phyloP scores from a whole-genome alignment of 2,888 invertebrate genomes.

The Formica aserva region DNA sequence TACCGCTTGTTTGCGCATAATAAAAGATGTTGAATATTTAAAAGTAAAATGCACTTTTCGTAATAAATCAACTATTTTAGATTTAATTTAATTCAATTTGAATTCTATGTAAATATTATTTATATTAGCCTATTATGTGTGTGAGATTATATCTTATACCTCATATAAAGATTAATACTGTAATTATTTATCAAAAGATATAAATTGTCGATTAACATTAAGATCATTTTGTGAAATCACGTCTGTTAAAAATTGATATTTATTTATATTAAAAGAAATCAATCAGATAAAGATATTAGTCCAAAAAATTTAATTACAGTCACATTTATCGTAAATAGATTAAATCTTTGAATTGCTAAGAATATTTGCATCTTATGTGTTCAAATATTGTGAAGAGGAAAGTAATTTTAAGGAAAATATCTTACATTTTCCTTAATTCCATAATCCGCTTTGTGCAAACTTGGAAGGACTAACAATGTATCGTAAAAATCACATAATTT shows the following conservation, averaged over 20 bases:
- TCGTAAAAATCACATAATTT: not conserved
- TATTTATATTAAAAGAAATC: not conserved
- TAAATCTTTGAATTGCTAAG: not conserved
- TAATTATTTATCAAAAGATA: not conserved
- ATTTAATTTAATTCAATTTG: not conserved
- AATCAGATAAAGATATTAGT: not conserved
- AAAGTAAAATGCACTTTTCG: not conserved
- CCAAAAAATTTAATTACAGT: not conserved
- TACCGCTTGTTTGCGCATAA: slow-evolving; percentile 46
- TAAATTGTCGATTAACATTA: not conserved
- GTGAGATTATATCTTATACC: not conserved
- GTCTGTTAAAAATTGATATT: slow-evolving; percentile 2
- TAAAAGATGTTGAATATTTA: slow-evolving; percentile 38
- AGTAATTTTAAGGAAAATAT: not conserved
- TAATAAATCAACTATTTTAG: not conserved
- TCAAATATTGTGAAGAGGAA: not conserved
- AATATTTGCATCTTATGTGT: not conserved
- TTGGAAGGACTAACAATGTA: no score
- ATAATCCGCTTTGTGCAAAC: not conserved
- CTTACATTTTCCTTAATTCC: not conserved
- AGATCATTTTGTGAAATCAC: not conserved
- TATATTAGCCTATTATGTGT: not conserved
- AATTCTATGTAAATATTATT: not conserved
- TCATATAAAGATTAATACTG: not conserved
- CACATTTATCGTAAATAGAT: not conserved